Base-by-base conservation (phyloP, 1,140 invertebrate species). In the Drosophila kepulauana region DNA sequence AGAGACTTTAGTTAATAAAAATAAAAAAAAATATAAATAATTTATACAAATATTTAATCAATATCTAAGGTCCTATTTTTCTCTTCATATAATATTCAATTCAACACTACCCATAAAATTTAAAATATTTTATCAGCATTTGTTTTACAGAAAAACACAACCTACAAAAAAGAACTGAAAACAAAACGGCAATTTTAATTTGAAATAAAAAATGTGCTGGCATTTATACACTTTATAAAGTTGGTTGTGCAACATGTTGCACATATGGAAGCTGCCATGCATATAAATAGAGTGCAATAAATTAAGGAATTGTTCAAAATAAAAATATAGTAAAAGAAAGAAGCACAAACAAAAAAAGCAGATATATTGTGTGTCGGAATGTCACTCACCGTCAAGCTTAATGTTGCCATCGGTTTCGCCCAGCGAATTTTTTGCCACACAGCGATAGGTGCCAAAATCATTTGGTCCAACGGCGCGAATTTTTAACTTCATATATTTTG, bases 321-420 rank as follows among this genome's bases (percentile, higher is more conserved):
- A 57, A 81, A 63, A 73, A 57, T 64, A 48, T 7, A 41, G 25
- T 41, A 30, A 63, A 16, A n/a, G 2, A 38, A 63, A 79, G 28
- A 13, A 43, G 6, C 1, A 8, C 33, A 8, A 8, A 8, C 25
- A 41, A 75, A 38, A n/a, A 62, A 5, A 7, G 7, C 35, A 38
- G 41, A 52, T 46, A 11, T 38, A 0, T 11, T 38, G 30, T 57
- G 35, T 63, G 10, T 54, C 25, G 15, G 8, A 61, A n/a, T 72
- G 71, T 71, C 62, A 86, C 94, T 95, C 90, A 99, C 98, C 97
- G 91, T 98, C 97, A 51, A 99, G 93, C 93, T 97, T 96, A 91
- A 99, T 98, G 49, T 96, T 95, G 13, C 98, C 97, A 92, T 98
- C 97, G 8, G 98, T 98, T 89, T 97, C 97, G 41, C 98, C 98